Evolutionary conservation across 2,888 invertebrate genomes (phyloP).

Genomic region (Drosophila meridionalis): DNA sequence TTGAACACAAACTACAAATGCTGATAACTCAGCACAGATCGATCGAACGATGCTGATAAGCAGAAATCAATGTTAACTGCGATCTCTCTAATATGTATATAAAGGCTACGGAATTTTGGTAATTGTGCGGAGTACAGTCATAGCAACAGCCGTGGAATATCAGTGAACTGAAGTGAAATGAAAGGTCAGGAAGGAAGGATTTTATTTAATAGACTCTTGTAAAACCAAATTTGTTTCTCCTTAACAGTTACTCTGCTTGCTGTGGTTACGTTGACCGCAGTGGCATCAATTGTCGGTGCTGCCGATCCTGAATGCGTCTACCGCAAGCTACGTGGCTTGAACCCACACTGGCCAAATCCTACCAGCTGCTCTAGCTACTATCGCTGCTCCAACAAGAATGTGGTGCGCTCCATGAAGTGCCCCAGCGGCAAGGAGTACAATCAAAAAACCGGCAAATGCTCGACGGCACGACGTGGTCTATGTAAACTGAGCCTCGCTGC

Average conservation of each 20-base stretch:
- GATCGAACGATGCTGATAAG: conserved; percentile 53
- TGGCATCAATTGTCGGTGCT: conserved; percentile 62
- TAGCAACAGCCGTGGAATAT: conserved; percentile 60
- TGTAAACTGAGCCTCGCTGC: conserved; percentile 67
- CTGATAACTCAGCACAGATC: conserved; percentile 51
- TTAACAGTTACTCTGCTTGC: conserved; percentile 71
- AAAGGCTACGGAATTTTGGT: conserved; percentile 56
- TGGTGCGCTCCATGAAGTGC: conserved; percentile 68
- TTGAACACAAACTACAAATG: conserved; percentile 47
- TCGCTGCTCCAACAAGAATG: conserved; percentile 73
- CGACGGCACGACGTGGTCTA: conserved; percentile 52
- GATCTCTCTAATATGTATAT: conserved; percentile 45
- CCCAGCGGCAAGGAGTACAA: conserved; percentile 75
- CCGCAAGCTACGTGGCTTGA: conserved; percentile 65
- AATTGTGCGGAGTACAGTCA: conserved; percentile 65
- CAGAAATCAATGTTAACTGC: conserved; percentile 23
- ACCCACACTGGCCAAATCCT: conserved; percentile 78
- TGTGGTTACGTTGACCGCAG: conserved; percentile 71
- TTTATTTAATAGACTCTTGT: neutral
- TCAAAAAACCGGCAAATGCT: conserved; percentile 71
- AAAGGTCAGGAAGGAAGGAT: conserved; percentile 57
- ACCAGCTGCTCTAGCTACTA: conserved; percentile 73
- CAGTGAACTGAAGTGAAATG: conserved; percentile 65
- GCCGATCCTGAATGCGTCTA: conserved; percentile 80
- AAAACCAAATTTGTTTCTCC: neutral